A percentile compares a stretch with the other conserved stretches of the same genome.
Conservation (phyloP, 2,113 vertebrate species). For the Dipodomys stephensi region DNA sequence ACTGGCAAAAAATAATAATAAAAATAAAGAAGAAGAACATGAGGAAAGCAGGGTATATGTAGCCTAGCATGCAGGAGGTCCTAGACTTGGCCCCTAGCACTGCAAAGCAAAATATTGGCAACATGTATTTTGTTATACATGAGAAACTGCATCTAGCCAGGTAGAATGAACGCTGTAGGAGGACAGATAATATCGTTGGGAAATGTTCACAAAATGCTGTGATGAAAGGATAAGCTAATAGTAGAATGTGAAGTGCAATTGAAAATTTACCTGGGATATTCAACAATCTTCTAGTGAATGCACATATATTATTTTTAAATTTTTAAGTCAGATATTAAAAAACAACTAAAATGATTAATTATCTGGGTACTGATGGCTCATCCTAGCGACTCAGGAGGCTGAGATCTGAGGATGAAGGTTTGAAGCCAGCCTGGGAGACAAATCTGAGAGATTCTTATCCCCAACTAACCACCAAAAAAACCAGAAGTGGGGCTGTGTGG, state of each 20-base stretch:
- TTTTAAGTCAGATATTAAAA: neutral
- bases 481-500: too few species aligned
- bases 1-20: neutral
- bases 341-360: neutral
- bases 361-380: too few species aligned
- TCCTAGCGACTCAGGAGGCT: too few species aligned
- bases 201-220: neutral
- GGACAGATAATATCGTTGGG: neutral
- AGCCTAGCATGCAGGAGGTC: too few species aligned
- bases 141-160: neutral
- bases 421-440: too few species aligned
- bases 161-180: neutral
- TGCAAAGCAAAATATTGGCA: too few species aligned
- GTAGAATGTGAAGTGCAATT: neutral
- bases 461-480: too few species aligned
- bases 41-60: too few species aligned
- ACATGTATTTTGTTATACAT: neutral
- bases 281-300: neutral
- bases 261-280: neutral
- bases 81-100: too few species aligned
- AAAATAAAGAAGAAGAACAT: neutral
- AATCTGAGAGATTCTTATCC: too few species aligned
- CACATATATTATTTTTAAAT: neutral
- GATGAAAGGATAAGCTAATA: neutral
- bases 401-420: too few species aligned